Evolutionary conservation across 2,888 invertebrate genomes (phyloP).

Genomic region (Erannis defoliaria): DNA sequence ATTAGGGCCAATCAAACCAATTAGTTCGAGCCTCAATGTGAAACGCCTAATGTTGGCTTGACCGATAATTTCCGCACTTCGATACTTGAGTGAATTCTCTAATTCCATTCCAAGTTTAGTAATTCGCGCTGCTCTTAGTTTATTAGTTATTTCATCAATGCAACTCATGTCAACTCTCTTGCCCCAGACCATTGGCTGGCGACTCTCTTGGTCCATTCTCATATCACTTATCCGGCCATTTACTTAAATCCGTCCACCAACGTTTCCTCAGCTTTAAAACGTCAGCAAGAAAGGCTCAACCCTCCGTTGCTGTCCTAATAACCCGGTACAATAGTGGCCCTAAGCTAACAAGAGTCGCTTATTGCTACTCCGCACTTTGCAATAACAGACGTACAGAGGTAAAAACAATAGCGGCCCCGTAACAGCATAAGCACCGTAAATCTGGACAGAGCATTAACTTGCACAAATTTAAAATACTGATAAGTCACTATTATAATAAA

Average conservation of each 20-base stretch:
- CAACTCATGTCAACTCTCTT: constrained; percentile 3
- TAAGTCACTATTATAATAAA: too few species aligned
- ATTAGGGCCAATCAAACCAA: too few species aligned
- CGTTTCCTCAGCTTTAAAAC: constrained; percentile 42
- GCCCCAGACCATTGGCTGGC: too few species aligned
- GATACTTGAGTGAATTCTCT: too few species aligned
- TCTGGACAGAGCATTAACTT: constrained; percentile 20
- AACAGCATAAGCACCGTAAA: constrained; percentile 1
- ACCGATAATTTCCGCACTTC: too few species aligned
- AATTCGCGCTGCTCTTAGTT: too few species aligned
- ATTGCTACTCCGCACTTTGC: constrained; percentile 79
- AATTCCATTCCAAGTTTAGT: too few species aligned
- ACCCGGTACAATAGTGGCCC: constrained; percentile 78
- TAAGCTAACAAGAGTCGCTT: constrained; percentile 78
- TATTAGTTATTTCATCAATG: not conserved
- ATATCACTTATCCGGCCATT: constrained; percentile 32
- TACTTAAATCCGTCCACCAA: constrained; percentile 27
- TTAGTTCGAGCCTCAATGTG: too few species aligned
- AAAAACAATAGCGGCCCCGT: constrained; percentile 74
- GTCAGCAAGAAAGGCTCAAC: constrained; percentile 61
- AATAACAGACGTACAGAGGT: constrained; percentile 69
- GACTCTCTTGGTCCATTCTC: constrained; percentile 21
- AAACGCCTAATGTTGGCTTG: too few species aligned
- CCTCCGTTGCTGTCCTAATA: constrained; percentile 75
- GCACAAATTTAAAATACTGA: not conserved